These are phyloP conservation scores for Nesometra sesokonis DNA, from an alignment of 35 echinoderm and acorn worm genomes.

Conservation along the genomic window DNA sequence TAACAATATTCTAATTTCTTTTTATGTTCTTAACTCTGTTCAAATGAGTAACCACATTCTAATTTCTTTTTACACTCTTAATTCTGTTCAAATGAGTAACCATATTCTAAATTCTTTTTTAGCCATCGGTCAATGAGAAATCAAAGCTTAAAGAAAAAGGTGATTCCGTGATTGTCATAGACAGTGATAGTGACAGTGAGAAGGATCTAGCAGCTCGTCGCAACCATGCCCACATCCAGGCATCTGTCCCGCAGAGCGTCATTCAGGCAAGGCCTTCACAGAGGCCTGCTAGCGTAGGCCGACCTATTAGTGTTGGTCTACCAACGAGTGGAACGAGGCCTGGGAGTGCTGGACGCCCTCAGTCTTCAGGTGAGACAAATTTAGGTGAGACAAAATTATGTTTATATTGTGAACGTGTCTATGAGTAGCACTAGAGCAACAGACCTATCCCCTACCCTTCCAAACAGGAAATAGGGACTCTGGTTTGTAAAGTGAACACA, in stretches of 20 bases:
- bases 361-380: neutral
- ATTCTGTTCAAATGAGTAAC: no score
- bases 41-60: no score
- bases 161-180: neutral
- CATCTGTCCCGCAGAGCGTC: neutral
- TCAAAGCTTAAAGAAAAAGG: neutral
- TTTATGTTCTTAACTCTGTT: no score
- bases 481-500: no score
- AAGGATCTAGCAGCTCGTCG: neutral
- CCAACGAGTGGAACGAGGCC: neutral
- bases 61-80: no score
- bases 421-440: no score
- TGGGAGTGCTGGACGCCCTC: neutral
- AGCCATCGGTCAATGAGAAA: neutral
- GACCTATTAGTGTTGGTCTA: neutral
- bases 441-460: no score
- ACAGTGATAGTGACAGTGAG: neutral
- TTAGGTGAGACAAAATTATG: no score
- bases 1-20: no score
- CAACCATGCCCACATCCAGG: neutral
- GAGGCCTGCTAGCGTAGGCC: neutral
- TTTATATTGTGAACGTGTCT: no score
- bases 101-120: no score
- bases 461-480: no score
- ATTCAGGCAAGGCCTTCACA: neutral